Evolutionary conservation across 2,797 vertebrate species (phyloP).

Genomic region (Hydrolagus colliei): DNA sequence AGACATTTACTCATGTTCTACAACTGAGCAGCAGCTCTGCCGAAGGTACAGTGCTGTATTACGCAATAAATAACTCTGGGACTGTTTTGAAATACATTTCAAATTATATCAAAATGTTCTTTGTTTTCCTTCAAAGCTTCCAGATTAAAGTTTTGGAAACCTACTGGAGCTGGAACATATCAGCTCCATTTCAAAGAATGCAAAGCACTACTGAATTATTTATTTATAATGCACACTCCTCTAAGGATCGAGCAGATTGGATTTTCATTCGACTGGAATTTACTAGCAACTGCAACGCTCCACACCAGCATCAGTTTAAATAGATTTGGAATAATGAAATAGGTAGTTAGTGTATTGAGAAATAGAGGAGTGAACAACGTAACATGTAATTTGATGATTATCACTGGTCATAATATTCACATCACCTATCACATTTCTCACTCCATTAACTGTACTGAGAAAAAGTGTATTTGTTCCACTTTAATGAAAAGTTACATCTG

Average conservation of each 20-base stretch:
- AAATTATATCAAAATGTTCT: neutral
- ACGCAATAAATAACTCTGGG: too few species aligned
- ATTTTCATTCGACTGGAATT: conserved; percentile 7
- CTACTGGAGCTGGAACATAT: neutral
- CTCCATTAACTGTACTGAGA: too few species aligned
- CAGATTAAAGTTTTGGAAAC: neutral
- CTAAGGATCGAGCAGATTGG: neutral
- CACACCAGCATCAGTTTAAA: neutral
- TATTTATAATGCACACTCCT: neutral
- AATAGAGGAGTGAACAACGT: too few species aligned
- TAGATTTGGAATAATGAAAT: neutral
- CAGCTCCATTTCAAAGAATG: neutral
- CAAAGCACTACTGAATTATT: neutral
- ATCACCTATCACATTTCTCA: too few species aligned
- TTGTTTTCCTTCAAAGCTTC: neutral
- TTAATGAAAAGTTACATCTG: too few species aligned
- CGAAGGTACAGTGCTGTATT: too few species aligned
- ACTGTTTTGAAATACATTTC: neutral
- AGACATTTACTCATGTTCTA: too few species aligned
- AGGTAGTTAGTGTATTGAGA: neutral
- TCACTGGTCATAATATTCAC: too few species aligned
- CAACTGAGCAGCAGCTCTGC: too few species aligned
- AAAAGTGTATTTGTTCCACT: too few species aligned
- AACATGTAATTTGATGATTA: too few species aligned
- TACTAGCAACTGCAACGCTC: too few species aligned